Evolutionary conservation across 2,797 vertebrate genomes (phyloP), one percentile per base, ranked within the genome.

Genomic region (Falco columbarius): DNA sequence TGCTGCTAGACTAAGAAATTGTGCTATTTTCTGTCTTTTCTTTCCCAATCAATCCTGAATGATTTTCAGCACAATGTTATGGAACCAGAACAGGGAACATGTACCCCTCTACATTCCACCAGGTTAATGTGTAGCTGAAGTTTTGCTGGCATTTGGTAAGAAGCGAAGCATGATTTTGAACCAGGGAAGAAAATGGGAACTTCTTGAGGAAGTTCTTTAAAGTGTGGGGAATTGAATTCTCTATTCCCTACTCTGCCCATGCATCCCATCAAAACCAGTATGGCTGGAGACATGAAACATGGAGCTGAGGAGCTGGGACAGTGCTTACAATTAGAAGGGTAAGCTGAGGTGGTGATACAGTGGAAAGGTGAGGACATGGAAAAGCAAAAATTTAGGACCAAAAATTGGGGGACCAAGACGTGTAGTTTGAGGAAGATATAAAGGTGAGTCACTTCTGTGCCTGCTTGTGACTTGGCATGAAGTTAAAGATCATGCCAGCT

Each of bases 381-480:
- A 86, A 86, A 61, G 12, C 18, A n/a, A 19, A 58, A 32, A 5
- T 23, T 77, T 49, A 46, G 56, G 54, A 46, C 27, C 23, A 26
- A n/a, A 6, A 6, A 72, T 10, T 70, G 34, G 21, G 36, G 40
- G 32, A 61, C 26, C 52, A 22, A 52, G 44, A 44, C 4, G 0
- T 29, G 27, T 23, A 67, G 24, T 80, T 62, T 73, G 34, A 76
- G 23, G 29, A 74, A 77, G 30, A 26, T 14, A 42, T 1, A 55
- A 89, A 54, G 46, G 29, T 6, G 4, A 80, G 4, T 8, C 17
- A 52, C 20, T 42, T 51, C 26, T 80, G 14, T 70, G 23, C 14
- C 34, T 56, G 7, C 3, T 1, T 29, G 15, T 24, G 46, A n/a
- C 15, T 12, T 44, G 21, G 1, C 9, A 19, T 8, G 16, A 20